phyloP scores from a whole-genome alignment of 2,797 vertebrate genomes.

The Tokudaia muenninki region DNA sequence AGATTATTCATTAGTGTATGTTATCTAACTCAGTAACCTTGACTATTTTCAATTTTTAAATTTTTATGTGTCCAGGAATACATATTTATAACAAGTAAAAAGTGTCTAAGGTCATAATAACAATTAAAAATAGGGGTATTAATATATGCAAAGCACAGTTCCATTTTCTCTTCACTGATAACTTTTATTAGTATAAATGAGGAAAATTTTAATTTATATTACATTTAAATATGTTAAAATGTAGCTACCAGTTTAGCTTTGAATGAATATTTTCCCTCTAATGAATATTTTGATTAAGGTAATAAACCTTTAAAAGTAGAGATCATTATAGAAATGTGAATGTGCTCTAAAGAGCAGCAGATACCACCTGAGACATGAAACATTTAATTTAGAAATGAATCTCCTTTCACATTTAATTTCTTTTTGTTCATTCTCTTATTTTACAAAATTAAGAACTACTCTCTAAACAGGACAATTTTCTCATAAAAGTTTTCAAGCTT shows the following conservation, averaged over 20 bases:
- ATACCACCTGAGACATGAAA: constrained; percentile 43
- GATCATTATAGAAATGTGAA: constrained; percentile 61
- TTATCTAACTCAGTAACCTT: neutral
- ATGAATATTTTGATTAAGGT: constrained; percentile 78
- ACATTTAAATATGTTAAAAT: constrained; percentile 59
- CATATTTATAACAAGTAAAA: neutral
- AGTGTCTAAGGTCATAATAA: neutral
- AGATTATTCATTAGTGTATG: neutral
- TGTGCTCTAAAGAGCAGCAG: constrained; percentile 60
- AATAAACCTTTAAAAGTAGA: constrained; percentile 73
- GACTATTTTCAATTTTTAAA: neutral
- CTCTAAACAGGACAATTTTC: constrained; percentile 51
- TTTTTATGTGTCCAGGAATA: neutral
- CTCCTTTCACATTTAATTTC: constrained; percentile 69
- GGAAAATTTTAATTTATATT: constrained; percentile 60
- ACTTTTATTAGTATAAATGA: constrained; percentile 48
- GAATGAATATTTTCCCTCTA: constrained; percentile 69
- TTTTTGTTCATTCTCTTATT: constrained; percentile 67
- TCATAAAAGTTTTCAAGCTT: constrained; percentile 60
- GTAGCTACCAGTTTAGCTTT: constrained; percentile 16
- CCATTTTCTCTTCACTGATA: neutral
- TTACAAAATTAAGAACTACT: constrained; percentile 70
- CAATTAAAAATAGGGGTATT: neutral
- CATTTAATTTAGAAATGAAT: constrained; percentile 74
- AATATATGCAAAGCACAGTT: neutral